Base-by-base conservation (phyloP, 2,888 invertebrate species). In the Caenorhabditis plicata region DNA sequence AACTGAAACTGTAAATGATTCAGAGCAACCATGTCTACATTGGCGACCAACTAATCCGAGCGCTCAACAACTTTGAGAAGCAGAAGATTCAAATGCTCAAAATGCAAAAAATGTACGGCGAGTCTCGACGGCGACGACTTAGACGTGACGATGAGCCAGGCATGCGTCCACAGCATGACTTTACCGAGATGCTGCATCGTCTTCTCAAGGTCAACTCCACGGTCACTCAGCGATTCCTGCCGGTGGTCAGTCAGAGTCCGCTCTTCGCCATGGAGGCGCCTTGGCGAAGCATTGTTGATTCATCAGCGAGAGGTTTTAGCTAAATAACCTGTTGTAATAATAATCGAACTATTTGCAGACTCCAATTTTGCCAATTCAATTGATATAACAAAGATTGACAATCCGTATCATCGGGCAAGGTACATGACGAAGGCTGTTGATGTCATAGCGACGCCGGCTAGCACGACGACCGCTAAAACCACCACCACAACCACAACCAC, bases 11-110 rank as follows among this genome's bases (percentile, higher is more conserved):
- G n/a, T n/a, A n/a, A n/a, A n/a, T 29, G 17, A 15, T 48, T 41
- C 38, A 69, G 69, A 69, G 62, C 35, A 61, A 62, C 15, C 69
- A 69, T 36, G 69, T 69, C 11, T 69, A 69, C 42, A 51, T 63
- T 17, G 66, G 55, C 4, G 69, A 69, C 7, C 55, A 46, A 20
- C 58, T 69, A 11, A 57, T 69, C 19, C 63, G 69, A 9, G 48
- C 69, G 9, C 47, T 69, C 2, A 53, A 56, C n/a, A 69, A 66
- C 42, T 55, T 54, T 32, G 69, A 69, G 25, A 57, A 58, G 26
- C 65, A 64, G 23, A 56, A 57, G 40, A 39, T 69, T 15, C 62
- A 65, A 25, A 31, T 65, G 8, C 52, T 56, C 11, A 50, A 58
- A 32, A 61, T 60, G 50, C 46, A 56, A 41, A 35, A 52, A 36